These are phyloP conservation scores for Baccha elongata DNA, from an alignment of 2,888 invertebrate species.

Conservation along the genomic window DNA sequence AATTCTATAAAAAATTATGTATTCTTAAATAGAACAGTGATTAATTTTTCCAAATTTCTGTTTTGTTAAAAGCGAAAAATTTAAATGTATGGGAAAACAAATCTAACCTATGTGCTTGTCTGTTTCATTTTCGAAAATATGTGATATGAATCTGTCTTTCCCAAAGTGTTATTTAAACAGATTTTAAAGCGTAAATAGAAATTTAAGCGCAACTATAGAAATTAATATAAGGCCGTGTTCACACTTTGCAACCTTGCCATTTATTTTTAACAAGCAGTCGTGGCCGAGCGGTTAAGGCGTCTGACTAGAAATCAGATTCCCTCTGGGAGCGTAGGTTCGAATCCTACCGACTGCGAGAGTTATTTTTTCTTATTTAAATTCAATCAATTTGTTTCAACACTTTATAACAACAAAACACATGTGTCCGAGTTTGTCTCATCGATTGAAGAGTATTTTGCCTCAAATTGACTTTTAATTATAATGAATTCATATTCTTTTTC, in stretches of 20 bases:
- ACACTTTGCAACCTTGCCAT: neutral
- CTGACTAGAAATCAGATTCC: conserved; percentile 74
- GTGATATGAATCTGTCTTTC: no score
- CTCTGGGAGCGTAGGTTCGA: conserved; percentile 77
- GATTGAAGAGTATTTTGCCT: neutral
- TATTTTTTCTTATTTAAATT: neutral
- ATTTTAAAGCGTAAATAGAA: no score
- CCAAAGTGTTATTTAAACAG: no score
- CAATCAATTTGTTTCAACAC: neutral
- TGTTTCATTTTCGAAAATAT: no score
- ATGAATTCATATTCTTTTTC: conserved; percentile 1
- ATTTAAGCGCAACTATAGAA: no score
- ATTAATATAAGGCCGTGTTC: neutral
- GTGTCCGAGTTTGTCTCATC: neutral
- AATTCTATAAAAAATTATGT: no score
- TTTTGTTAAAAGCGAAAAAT: no score
- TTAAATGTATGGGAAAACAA: no score
- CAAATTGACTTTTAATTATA: conserved; percentile 45
- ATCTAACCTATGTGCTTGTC: no score
- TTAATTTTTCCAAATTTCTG: no score
- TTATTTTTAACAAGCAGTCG: conserved; percentile 39
- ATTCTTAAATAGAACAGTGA: no score
- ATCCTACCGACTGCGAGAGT: conserved; percentile 76
- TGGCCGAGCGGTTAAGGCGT: conserved; percentile 74
- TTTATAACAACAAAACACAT: neutral